Conservation (phyloP, 2,113 vertebrate genomes). For the Macquaria australasica region DNA sequence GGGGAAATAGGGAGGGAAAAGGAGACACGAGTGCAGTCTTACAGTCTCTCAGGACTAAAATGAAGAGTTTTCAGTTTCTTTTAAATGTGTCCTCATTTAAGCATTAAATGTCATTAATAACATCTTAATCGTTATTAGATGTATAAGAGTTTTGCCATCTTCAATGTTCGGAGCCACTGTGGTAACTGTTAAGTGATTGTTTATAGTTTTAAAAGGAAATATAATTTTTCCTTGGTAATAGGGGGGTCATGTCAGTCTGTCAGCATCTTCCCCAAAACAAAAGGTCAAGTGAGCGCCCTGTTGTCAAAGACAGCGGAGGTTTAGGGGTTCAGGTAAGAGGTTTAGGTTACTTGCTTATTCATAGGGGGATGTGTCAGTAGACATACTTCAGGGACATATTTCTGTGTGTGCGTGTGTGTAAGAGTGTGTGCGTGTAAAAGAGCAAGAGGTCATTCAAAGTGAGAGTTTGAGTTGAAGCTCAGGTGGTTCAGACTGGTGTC, state of each 20-base stretch:
- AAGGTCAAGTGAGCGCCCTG: constrained; percentile 59
- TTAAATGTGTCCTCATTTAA: constrained; percentile 68
- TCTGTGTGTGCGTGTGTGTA: constrained; percentile 39
- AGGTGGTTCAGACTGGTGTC: constrained; percentile 41
- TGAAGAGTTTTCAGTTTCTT: constrained; percentile 64
- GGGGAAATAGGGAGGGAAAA: constrained; percentile 56
- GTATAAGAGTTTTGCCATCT: constrained; percentile 65
- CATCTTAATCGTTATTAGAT: constrained; percentile 77
- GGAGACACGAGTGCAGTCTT: constrained; percentile 73
- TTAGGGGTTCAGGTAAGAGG: constrained; percentile 57
- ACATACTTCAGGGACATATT: constrained; percentile 48
- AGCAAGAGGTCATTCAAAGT: constrained; percentile 76
- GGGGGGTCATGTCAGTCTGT: constrained; percentile 56
- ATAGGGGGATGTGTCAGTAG: constrained; percentile 51
- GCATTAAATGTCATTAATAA: constrained; percentile 69
- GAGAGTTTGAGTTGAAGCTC: constrained; percentile 59
- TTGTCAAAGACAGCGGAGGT: constrained; percentile 75
- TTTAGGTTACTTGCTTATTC: constrained; percentile 71
- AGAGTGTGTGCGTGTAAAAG: constrained; percentile 67
- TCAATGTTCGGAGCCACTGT: constrained; percentile 60
- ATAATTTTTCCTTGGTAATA: constrained; percentile 67
- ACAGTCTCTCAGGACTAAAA: constrained; percentile 74
- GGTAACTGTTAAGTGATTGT: constrained; percentile 57
- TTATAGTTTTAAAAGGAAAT: constrained; percentile 65
- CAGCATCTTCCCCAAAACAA: constrained; percentile 59